Evolutionary conservation across 2,113 vertebrate species (phyloP).

Genomic region (Lynx canadensis): DNA sequence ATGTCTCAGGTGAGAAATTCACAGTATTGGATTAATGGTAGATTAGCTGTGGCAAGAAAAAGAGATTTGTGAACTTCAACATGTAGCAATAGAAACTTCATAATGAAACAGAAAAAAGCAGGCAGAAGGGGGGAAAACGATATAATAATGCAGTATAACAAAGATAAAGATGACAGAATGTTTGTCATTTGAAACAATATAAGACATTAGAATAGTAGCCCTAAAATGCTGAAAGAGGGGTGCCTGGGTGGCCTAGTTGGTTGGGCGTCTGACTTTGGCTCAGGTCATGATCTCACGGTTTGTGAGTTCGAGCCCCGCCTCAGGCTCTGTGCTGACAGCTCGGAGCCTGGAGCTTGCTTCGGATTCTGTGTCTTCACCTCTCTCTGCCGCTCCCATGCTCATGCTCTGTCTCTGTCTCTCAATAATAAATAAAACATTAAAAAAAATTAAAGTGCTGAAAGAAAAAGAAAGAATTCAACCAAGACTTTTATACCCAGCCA

Average conservation of each 20-base stretch:
- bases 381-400: no score
- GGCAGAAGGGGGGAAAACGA: neutral
- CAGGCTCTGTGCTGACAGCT: no score
- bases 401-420: no score
- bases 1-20: neutral
- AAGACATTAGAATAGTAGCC: neutral
- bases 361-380: no score
- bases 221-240: neutral
- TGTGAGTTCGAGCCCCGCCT: no score
- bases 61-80: neutral
- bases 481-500: neutral
- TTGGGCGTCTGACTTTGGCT: no score
- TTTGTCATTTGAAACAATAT: neutral
- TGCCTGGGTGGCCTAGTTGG: no score
- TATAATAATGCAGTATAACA: neutral
- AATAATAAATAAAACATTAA: no score
- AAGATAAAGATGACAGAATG: neutral
- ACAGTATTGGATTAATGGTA: neutral
- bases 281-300: no score
- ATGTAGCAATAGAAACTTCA: neutral
- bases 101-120: neutral
- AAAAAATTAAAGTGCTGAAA: neutral
- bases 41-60: neutral
- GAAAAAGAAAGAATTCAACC: neutral
- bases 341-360: no score